Conservation (phyloP, 2,113 vertebrate species). For the Colinus virginianus region DNA sequence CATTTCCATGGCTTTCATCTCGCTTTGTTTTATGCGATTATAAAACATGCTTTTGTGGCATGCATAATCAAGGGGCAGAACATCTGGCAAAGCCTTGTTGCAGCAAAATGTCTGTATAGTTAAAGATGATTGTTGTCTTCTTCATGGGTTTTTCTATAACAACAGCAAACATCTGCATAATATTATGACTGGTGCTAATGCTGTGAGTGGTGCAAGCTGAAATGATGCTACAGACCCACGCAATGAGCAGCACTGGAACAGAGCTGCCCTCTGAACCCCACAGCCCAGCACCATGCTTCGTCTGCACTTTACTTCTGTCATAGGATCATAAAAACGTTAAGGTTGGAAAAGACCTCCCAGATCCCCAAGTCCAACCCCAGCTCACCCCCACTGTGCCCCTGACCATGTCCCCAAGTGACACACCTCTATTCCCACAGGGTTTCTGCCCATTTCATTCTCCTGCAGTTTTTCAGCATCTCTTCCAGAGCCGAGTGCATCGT, state of each 20-base stretch:
- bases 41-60: conserved; percentile 8
- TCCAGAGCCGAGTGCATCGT: background rate
- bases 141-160: background rate
- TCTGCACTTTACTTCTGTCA: background rate
- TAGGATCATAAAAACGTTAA: background rate
- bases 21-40: conserved; percentile 29
- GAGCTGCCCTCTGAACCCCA: background rate
- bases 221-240: background rate
- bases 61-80: conserved; percentile 1
- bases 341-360: background rate
- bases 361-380: background rate
- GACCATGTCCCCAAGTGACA: background rate
- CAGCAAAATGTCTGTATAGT: background rate
- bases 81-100: conserved; percentile 21
- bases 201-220: background rate
- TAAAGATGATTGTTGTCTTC: background rate
- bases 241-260: background rate
- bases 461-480: background rate
- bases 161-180: background rate
- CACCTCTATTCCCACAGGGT: background rate
- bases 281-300: background rate
- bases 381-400: no score
- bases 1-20: conserved; percentile 67
- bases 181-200: background rate
- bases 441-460: background rate